These are phyloP conservation scores for Ischnura elegans DNA, from an alignment of 2,888 invertebrate species.

Conservation along the genomic window DNA sequence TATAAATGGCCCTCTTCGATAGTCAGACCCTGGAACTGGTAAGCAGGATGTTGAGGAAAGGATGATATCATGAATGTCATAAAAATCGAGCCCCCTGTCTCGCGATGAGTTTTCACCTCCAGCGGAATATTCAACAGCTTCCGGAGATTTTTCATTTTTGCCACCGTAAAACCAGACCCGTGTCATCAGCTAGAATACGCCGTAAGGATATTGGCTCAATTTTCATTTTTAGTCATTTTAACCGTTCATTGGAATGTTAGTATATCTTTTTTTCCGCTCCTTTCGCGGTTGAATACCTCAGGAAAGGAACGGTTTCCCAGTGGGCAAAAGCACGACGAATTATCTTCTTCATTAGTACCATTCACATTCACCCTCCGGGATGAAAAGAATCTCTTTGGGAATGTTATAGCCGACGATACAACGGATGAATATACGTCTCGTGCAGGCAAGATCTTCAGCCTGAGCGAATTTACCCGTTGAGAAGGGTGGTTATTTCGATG, in stretches of 20 bases:
- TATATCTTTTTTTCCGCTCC: not conserved
- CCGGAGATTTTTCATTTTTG: not conserved
- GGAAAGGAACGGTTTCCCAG: not conserved
- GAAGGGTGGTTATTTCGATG: not conserved
- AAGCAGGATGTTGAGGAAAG: too few species aligned
- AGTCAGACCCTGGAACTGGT: too few species aligned
- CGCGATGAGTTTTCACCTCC: not conserved
- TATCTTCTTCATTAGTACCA: constrained; percentile 2
- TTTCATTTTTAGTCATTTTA: not conserved
- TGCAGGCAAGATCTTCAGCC: not conserved
- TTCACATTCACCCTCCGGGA: not conserved
- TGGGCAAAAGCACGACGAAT: not conserved
- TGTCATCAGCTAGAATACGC: not conserved
- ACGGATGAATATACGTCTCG: not conserved
- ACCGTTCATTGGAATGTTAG: too few species aligned
- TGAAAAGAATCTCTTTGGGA: not conserved
- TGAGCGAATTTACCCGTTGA: not conserved
- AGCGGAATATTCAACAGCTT: not conserved
- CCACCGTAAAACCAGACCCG: not conserved
- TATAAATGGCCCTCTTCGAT: too few species aligned
- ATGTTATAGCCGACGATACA: constrained; percentile 24
- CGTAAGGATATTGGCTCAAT: not conserved
- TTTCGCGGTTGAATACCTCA: not conserved
- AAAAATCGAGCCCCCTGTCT: not conserved
- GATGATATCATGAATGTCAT: too few species aligned